Evolutionary conservation across 2,888 invertebrate genomes (phyloP).

Genomic region (Apamea anceps): DNA sequence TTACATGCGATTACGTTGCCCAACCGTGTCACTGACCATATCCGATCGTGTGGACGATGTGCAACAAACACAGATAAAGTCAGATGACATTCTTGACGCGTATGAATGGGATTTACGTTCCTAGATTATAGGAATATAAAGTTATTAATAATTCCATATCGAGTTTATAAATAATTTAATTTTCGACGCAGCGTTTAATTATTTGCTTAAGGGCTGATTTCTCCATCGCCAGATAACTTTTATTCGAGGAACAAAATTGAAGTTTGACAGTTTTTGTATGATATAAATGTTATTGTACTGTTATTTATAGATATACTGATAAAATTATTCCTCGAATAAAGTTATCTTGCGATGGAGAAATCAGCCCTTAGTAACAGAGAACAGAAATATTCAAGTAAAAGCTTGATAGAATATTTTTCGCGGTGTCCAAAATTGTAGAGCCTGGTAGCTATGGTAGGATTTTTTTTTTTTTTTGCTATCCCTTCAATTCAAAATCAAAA

Average conservation of each 20-base stretch:
- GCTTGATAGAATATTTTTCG: too few relatives aligned
- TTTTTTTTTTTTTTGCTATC: not conserved
- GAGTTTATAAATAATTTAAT: not conserved
- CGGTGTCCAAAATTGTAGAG: not conserved
- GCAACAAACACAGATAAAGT: conserved; percentile 29
- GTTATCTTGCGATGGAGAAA: too few relatives aligned
- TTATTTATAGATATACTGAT: too few relatives aligned
- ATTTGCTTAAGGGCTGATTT: not conserved
- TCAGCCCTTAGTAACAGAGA: too few relatives aligned
- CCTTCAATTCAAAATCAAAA: too few relatives aligned
- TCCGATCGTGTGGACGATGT: conserved; percentile 50
- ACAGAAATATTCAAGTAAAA: too few relatives aligned
- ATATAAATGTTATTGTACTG: too few relatives aligned
- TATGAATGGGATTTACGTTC: conserved; percentile 1
- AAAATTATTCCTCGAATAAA: too few relatives aligned
- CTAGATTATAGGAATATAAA: not conserved
- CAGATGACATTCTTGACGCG: conserved; percentile 12
- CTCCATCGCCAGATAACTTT: too few relatives aligned
- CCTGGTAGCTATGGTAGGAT: not conserved
- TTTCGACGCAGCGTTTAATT: not conserved
- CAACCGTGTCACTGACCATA: conserved; percentile 45
- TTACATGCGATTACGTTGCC: conserved; percentile 52
- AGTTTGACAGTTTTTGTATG: too few relatives aligned
- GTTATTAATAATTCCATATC: not conserved
- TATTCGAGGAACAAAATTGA: too few relatives aligned